Evolutionary conservation across 2,113 vertebrate species (phyloP), one percentile per base, ranked within the genome.

Genomic region (Poeciliopsis prolifica): DNA sequence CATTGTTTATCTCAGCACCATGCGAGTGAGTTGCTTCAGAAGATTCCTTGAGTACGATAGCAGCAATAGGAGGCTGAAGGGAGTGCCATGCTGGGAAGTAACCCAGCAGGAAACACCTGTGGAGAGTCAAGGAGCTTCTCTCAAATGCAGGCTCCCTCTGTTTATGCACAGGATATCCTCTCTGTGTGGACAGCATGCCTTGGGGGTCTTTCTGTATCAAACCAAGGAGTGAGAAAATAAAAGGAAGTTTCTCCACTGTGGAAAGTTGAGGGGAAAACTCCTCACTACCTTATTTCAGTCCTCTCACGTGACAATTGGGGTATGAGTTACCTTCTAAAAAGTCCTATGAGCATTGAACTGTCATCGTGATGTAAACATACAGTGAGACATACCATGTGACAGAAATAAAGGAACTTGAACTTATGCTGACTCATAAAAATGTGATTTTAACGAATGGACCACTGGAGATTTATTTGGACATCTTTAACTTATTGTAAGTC

Each of bases 61-160:
- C 6, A 1, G 28, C 58, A 80, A 28, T 61, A 26, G 28, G 13
- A 28, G 40, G 28, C 4, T 22, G 33, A 68, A 29, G 44, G 48
- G 31, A 64, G 30, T 37, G 40, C 12, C 10, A 17, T 65, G 68
- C 29, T 26, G 31, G 9, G 26, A 31, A 37, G 3, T 37, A 58
- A n/a, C 17, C 11, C 61, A 29, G 3, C 65, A 88, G 85, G 79
- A 81, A 85, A 79, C 85, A 78, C 80, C 78, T 85, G 77, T 31
- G 63, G 37, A 67, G 65, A 78, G 75, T 78, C 66, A 74, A 24
- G 28, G 75, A 28, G 62, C 54, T 48, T 77, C 76, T 71, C 66
- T 85, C 72, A 86, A 72, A 73, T 13, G 63, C 14, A 33, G 26
- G 17, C 72, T 17, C 26, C 72, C 14, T 29, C 31, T 74, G 13